A percentile compares a stretch with the other conserved stretches of the same genome.
These are phyloP conservation scores for Taenaris catops DNA, from an alignment of 2,888 invertebrate species.

Conservation along the genomic window DNA sequence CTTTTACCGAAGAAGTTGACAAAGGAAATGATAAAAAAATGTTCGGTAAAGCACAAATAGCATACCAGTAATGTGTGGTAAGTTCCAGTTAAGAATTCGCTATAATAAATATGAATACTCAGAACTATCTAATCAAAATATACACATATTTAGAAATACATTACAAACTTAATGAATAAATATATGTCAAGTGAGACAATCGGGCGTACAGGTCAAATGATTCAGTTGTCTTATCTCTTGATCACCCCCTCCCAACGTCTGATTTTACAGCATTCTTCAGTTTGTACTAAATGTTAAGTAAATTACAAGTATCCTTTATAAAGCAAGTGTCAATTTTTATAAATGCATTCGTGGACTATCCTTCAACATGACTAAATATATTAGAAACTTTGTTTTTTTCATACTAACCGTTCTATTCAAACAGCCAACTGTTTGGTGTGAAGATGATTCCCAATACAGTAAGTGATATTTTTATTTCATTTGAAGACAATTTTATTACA, in stretches of 20 bases:
- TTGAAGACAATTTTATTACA: too few relatives aligned
- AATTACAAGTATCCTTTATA: too few relatives aligned
- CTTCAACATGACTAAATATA: slow-evolving; percentile 4
- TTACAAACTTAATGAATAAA: slow-evolving; percentile 1
- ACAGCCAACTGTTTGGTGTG: slow-evolving; percentile 3
- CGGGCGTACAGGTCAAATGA: slow-evolving; percentile 1
- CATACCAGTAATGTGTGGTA: too few relatives aligned
- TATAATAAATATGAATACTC: neutral
- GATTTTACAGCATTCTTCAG: neutral
- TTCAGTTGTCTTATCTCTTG: slow-evolving; percentile 6
- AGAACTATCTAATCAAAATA: neutral
- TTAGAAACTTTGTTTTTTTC: neutral
- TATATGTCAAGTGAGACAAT: slow-evolving; percentile 4
- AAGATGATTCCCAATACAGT: slow-evolving; percentile 1
- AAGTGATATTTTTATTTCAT: neutral
- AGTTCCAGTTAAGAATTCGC: too few relatives aligned
- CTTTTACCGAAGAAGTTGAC: too few relatives aligned
- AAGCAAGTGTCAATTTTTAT: slow-evolving; percentile 1
- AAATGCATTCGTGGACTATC: neutral
- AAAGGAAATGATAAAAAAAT: too few relatives aligned
- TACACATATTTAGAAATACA: neutral
- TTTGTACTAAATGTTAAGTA: neutral
- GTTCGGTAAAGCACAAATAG: too few relatives aligned
- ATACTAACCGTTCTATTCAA: neutral
- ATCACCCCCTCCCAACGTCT: neutral